phyloP scores from a whole-genome alignment of 2,797 vertebrate species.

The Emys orbicularis region DNA sequence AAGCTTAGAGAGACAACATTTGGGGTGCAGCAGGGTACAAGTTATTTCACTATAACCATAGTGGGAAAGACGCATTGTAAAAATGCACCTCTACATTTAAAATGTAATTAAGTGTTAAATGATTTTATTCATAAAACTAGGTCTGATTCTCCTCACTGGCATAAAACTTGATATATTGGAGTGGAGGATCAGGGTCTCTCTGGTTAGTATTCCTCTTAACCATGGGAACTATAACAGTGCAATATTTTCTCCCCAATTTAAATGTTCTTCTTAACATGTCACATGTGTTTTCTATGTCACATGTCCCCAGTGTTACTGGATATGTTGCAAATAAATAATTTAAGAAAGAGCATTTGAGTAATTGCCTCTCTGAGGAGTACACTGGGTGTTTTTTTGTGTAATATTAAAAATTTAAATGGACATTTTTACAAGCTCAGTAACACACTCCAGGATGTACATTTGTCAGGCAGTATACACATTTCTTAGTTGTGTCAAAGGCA shows the following conservation, averaged over 20 bases:
- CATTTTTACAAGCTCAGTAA: slow-evolving; percentile 8
- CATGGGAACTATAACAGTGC: background rate
- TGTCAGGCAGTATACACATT: background rate
- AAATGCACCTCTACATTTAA: background rate
- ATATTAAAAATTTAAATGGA: slow-evolving; percentile 49
- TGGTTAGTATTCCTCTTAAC: background rate
- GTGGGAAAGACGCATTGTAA: background rate
- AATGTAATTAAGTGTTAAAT: background rate
- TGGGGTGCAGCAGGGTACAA: background rate
- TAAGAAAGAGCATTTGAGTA: background rate
- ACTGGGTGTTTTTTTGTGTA: background rate
- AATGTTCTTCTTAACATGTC: background rate
- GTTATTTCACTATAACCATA: background rate
- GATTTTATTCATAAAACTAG: accelerated
- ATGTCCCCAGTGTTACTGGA: background rate
- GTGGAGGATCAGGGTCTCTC: background rate
- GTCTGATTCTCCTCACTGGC: background rate
- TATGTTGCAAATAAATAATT: slow-evolving; percentile 38
- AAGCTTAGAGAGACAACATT: background rate
- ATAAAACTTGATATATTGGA: background rate
- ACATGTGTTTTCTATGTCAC: background rate
- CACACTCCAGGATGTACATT: background rate
- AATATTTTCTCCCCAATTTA: background rate
- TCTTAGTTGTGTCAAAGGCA: background rate
- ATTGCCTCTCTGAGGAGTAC: slow-evolving; percentile 47